Conservation (phyloP, 2,113 vertebrate genomes). For the Numida meleagris region DNA sequence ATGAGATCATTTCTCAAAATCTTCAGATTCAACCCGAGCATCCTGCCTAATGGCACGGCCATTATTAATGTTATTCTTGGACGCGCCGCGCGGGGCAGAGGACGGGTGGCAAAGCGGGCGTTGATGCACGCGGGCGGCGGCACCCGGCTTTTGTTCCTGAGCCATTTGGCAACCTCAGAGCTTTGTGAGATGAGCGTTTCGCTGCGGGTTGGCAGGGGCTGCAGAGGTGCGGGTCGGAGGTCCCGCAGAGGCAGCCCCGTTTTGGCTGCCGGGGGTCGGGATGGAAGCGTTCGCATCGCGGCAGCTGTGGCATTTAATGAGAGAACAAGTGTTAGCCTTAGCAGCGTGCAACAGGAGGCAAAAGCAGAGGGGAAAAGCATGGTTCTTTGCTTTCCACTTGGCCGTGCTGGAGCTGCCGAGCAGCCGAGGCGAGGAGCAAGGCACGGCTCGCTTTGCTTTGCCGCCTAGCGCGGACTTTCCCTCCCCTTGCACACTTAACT, state of each 20-base stretch:
- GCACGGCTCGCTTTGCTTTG: background rate
- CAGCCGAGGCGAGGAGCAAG: too few species aligned
- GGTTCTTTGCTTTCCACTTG: too few species aligned
- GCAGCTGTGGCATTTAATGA: too few species aligned
- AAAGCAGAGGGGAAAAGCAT: too few species aligned
- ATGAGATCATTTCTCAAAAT: conserved; percentile 78
- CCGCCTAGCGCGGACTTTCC: background rate
- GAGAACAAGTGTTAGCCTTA: too few species aligned
- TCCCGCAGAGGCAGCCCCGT: background rate
- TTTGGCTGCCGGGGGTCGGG: background rate
- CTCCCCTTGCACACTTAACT: background rate
- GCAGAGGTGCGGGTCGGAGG: background rate
- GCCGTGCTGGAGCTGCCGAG: too few species aligned
- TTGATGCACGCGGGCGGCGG: background rate
- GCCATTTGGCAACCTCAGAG: background rate
- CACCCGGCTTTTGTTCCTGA: background rate
- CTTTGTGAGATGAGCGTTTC: background rate
- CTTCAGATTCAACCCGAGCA: conserved; percentile 71
- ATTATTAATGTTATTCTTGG: conserved; percentile 80
- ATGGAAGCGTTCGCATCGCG: background rate
- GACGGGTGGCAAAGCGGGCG: conserved; percentile 42
- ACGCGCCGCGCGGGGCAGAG: conserved; percentile 51
- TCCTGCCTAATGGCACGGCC: conserved; percentile 71
- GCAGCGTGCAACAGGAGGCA: too few species aligned
- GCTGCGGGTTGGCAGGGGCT: background rate